Evolutionary conservation across 2,797 vertebrate genomes (phyloP), one percentile per base, ranked within the genome.

Genomic region (Premnoplex brunnescens): DNA sequence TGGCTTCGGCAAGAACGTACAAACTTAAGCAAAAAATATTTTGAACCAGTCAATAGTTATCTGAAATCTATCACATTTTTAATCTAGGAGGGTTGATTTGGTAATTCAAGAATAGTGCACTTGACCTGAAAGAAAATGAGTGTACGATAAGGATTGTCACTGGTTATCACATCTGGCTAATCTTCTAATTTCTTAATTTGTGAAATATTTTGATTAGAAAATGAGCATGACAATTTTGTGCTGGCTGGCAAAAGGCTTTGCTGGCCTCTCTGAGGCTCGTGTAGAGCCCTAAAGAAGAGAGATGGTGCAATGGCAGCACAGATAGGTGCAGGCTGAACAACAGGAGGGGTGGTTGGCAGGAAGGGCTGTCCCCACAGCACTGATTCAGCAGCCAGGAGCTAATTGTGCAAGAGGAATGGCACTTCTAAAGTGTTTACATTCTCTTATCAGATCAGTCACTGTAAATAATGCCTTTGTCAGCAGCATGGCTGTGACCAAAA

Each of bases 331-430:
- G 63, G 55, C 72, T 71, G 87, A 76, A 30, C 54, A 88, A 39
- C 78, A 66, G 59, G 54, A 74, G 7, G n/a, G 54, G 28, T 37
- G 62, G 66, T 28, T 81, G 81, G 77, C 52, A 66, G 87, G 86
- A 89, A 94, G 62, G 20, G 18, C 85, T 81, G 96, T 94, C 96
- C 96, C 73, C 20, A 73, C 73, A 94, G 44, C 0, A 84, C 96
- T 97, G 97, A 97, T 74, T 97, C 97, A 96, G 93, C 97, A 86
- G 23, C 37, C 80, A 73, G 85, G 37, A 94, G 75, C 67, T 91
- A 93, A 49, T 93, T 96, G 93, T 96, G 96, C 84, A 84, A 97
- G 93, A 81, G 77, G 82, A 90, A 93, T 89, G 74, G 64, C 37
- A 93, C 91, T 90, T 96, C 92, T 81, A 89, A 94, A 94, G 82